Evolutionary conservation across 2,888 invertebrate species (phyloP).

Genomic region (Hydroisotoma schaefferi): DNA sequence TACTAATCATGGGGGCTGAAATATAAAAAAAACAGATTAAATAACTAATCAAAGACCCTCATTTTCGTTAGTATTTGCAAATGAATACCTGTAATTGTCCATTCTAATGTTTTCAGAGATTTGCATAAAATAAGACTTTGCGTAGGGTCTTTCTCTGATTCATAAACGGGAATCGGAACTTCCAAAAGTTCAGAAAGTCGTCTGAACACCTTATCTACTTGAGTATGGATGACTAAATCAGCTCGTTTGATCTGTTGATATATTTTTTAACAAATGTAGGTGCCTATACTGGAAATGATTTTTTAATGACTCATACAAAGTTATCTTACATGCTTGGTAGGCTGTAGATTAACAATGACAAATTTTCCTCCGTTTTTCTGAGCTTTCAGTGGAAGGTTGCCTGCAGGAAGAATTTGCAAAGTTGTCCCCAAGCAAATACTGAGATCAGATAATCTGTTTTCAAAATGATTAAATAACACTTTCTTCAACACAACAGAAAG

Average conservation of each 20-base stretch:
- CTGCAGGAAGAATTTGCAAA: conserved; percentile 94
- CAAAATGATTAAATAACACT: neutral
- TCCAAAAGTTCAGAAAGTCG: conserved; percentile 70
- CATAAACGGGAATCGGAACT: conserved; percentile 70
- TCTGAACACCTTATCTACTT: conserved; percentile 77
- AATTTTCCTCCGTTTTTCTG: conserved; percentile 82
- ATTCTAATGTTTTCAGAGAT: conserved; percentile 58
- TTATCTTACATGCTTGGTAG: conserved; percentile 85
- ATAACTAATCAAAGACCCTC: no score
- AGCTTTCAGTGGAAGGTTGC: conserved; percentile 81
- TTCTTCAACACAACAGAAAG: neutral
- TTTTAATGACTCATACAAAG: neutral
- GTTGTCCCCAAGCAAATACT: conserved; percentile 96
- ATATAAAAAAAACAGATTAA: no score
- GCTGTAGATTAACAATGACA: conserved; percentile 92
- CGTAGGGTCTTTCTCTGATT: conserved; percentile 64
- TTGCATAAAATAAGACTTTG: conserved; percentile 50
- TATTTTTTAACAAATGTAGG: conserved; percentile 15
- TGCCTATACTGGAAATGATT: neutral
- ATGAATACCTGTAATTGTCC: conserved; percentile 64
- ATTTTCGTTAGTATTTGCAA: no score
- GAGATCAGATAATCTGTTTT: conserved; percentile 76
- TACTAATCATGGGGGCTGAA: no score
- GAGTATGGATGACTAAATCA: conserved; percentile 79
- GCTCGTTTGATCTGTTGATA: conserved; percentile 79